A percentile compares a stretch with the other conserved stretches of the same genome.
phyloP scores from a whole-genome alignment of 2,797 vertebrate species.

The Poeciliopsis infans region DNA sequence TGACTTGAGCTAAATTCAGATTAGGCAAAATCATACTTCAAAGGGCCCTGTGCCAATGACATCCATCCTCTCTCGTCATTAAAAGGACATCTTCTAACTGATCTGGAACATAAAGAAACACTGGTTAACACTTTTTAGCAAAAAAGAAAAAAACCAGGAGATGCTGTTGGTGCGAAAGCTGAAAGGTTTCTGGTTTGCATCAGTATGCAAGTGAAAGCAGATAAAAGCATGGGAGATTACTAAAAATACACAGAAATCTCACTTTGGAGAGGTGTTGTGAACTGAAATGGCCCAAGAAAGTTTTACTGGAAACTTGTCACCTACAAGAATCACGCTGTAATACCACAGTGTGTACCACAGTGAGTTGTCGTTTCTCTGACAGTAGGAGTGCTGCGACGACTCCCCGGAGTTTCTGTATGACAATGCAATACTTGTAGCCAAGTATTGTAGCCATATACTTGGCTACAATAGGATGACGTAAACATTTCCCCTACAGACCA shows the following conservation, averaged over 20 bases:
- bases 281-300: constrained; percentile 8
- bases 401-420: constrained; percentile 5
- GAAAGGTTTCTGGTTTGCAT: constrained; percentile 14
- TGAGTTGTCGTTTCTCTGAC: constrained; percentile 5
- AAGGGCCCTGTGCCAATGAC: not conserved
- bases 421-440: no score
- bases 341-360: no score
- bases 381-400: not conserved
- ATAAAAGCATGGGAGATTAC: constrained; percentile 4
- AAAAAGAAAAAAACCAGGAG: not conserved
- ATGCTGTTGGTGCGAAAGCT: not conserved
- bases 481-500: constrained; percentile 3
- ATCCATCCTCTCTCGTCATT: not conserved
- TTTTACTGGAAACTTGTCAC: constrained; percentile 13
- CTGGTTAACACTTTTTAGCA: not conserved
- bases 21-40: not conserved
- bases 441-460: constrained; percentile 15
- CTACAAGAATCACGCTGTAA: constrained; percentile 25
- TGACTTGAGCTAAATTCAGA: not conserved
- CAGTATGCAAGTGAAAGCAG: not conserved
- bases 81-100: not conserved
- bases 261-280: constrained; percentile 1
- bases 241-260: constrained; percentile 20
- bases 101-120: not conserved
- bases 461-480: not conserved